Conservation (phyloP, 2,888 invertebrate species). For the Catocala fraxini region DNA sequence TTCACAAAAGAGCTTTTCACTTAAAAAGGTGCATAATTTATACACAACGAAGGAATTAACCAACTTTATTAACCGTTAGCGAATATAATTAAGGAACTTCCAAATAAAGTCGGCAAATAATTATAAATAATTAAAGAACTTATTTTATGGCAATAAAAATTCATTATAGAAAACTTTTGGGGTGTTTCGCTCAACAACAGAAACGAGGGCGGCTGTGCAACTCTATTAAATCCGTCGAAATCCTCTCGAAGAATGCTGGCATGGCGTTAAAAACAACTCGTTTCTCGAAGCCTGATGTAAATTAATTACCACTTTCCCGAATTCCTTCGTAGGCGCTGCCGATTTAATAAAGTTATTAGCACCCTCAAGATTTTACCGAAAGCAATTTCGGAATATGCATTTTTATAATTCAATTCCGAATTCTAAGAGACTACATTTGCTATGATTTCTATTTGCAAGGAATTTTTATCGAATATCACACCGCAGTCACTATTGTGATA, state of each 20-base stretch:
- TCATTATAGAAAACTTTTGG: constrained; percentile 29
- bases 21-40: constrained; percentile 9
- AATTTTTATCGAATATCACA: neutral
- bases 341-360: constrained; percentile 65
- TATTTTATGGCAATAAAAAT: constrained; percentile 26
- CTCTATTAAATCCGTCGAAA: constrained; percentile 35
- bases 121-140: constrained; percentile 24
- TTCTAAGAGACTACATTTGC: constrained; percentile 12
- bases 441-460: constrained; percentile 1
- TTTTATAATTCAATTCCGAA: too few species aligned
- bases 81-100: constrained; percentile 26
- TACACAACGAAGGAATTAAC: constrained; percentile 3
- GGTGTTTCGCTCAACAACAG: constrained; percentile 18
- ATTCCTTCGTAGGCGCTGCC: constrained; percentile 54
- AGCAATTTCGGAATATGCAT: constrained; percentile 44
- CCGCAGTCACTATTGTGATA: too few species aligned
- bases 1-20: neutral
- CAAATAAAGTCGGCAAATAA: constrained; percentile 14
- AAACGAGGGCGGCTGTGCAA: constrained; percentile 24
- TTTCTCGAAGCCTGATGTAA: constrained; percentile 58
- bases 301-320: constrained; percentile 63
- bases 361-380: constrained; percentile 47
- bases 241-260: constrained; percentile 38
- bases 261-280: constrained; percentile 53
- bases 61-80: constrained; percentile 16